phyloP scores from a whole-genome alignment of 2,888 invertebrate species.

The Heliconius charithonia region DNA sequence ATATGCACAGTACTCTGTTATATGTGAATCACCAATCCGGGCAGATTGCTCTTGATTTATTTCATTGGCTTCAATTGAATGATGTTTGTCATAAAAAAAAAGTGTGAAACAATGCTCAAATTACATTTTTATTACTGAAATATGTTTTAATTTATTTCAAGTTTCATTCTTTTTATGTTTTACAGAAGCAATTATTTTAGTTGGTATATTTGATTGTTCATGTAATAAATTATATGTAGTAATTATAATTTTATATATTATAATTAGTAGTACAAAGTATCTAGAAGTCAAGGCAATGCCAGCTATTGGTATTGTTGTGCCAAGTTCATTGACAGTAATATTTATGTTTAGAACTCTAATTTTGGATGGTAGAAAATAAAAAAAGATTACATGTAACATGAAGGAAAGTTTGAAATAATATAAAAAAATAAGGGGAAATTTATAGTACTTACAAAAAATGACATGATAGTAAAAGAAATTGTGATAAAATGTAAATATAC shows the following conservation, averaged over 20 bases:
- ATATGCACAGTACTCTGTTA: slow-evolving; percentile 54
- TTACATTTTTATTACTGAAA: slow-evolving; percentile 20
- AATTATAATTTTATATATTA: background rate
- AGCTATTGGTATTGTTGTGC: slow-evolving; percentile 2
- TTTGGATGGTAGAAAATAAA: background rate
- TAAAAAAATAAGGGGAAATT: background rate
- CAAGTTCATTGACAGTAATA: slow-evolving; percentile 24
- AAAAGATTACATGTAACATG: background rate
- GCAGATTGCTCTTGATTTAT: slow-evolving; percentile 67
- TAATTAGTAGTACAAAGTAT: background rate
- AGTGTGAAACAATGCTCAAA: slow-evolving; percentile 31
- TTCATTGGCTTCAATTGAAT: slow-evolving; percentile 71
- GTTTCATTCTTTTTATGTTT: background rate
- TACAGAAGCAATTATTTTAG: background rate
- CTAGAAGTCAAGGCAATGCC: slow-evolving; percentile 3
- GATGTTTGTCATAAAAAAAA: slow-evolving; percentile 51
- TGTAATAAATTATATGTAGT: background rate
- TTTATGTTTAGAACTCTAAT: slow-evolving; percentile 8
- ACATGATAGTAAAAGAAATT: background rate
- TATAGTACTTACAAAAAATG: background rate
- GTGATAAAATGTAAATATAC: slow-evolving; percentile 1
- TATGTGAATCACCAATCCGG: slow-evolving; percentile 71
- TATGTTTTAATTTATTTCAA: slow-evolving; percentile 1
- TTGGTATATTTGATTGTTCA: background rate
- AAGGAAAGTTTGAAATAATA: slow-evolving; percentile 1